Percentiles rank a stretch among this genome's conserved stretches.
These are phyloP conservation scores for Meta bourneti DNA, from an alignment of 2,888 invertebrate species.

Conservation along the genomic window DNA sequence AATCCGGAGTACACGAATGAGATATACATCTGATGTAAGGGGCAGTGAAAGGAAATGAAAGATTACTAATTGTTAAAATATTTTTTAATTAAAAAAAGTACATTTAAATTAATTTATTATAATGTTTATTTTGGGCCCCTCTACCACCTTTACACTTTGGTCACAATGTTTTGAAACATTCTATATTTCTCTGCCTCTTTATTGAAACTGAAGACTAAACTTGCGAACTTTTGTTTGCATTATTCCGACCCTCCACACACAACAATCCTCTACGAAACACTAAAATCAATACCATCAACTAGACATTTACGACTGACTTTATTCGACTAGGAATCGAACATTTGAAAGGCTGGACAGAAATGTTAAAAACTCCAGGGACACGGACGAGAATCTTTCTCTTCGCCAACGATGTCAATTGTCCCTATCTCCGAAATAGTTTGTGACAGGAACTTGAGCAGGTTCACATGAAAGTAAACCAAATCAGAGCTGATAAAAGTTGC, in stretches of 20 bases:
- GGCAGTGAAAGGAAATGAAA: too few relatives aligned
- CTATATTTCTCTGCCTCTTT: not conserved
- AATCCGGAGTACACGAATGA: too few relatives aligned
- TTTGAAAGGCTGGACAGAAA: not conserved
- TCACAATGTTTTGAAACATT: too few relatives aligned
- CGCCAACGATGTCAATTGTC: not conserved
- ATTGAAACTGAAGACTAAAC: not conserved
- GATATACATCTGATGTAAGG: too few relatives aligned
- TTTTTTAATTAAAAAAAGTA: too few relatives aligned
- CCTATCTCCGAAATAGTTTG: not conserved
- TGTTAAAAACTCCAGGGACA: not conserved
- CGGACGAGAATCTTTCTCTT: not conserved
- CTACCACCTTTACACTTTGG: too few relatives aligned
- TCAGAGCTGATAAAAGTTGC: not conserved
- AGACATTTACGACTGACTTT: not conserved
- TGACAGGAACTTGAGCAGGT: not conserved
- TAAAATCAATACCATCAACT: not conserved
- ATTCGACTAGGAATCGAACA: not conserved
- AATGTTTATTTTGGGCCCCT: too few relatives aligned
- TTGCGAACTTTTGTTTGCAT: too few relatives aligned
- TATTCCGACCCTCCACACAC: not conserved
- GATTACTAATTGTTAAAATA: too few relatives aligned
- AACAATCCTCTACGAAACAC: not conserved
- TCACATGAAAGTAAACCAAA: not conserved
- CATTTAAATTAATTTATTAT: too few relatives aligned